Base-by-base conservation (phyloP, 1,140 invertebrate genomes). In the Phortica variegata region DNA sequence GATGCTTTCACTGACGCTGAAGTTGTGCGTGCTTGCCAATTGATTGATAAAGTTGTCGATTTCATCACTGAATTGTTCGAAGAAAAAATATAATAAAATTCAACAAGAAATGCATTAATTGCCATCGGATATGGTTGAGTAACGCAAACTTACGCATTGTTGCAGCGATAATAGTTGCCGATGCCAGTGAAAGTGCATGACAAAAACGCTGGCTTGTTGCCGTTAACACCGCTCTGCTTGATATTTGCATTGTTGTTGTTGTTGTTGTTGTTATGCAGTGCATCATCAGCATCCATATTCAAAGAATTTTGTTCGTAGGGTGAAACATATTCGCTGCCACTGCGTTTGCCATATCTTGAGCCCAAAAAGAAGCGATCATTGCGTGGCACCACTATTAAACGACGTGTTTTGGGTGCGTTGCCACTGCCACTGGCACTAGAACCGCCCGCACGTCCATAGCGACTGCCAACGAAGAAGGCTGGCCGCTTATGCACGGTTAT, bases 361-460 rank as follows among this genome's bases (percentile, higher is more conserved):
- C 74, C 72, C 15, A 76, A 48, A 33, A 76, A 76, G 43, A 76
- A 76, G 2, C 71, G 52, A 56, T 76, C 73, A 23, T 75, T 76
- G 3, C 73, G 61, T 5, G 74, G 71, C 4, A 70, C 70, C 18
- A 73, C 59, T 8, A 68, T 65, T 5, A 70, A 47, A 4, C 70
- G 56, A 21, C 70, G 58, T 2, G 54, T 46, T 21, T 61, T 75
- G 2, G 29, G 39, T 13, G 17, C 18, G 12, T 45, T 4, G 6
- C 23, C 23, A 33, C 39, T 36, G 7, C 47, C 43, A 19, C 29
- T 16, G n/a, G 31, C 53, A 9, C 21, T 36, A 38, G 49, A 58
- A 9, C 56, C 49, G 18, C 55, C 60, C 2, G 74, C 75, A 10
- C 74, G 57, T 6, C 74, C 74, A 52, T 76, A 76, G 3, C 74